Evolutionary conservation across 2,113 vertebrate genomes (phyloP).

Genomic region (Trinectes maculatus): DNA sequence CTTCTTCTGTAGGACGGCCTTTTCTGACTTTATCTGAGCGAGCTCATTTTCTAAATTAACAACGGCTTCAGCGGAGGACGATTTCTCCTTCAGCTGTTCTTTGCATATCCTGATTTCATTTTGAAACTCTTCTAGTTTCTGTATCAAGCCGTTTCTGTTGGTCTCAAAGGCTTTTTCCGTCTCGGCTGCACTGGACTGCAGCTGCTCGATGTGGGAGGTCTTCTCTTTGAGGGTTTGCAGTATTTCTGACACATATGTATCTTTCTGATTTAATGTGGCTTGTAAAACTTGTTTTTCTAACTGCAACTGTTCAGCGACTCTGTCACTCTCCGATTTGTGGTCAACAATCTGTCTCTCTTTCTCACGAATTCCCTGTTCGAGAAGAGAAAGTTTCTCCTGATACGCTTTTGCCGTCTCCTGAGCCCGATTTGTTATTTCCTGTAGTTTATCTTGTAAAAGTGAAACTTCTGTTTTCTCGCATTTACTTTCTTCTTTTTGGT

Average conservation of each 20-base stretch:
- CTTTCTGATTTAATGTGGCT: slow-evolving; percentile 71
- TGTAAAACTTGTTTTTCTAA: slow-evolving; percentile 58
- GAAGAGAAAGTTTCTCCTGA: slow-evolving; percentile 62
- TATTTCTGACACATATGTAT: slow-evolving; percentile 67
- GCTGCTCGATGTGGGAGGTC: slow-evolving; percentile 65
- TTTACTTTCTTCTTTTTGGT: slow-evolving; percentile 68
- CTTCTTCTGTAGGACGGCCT: slow-evolving; percentile 81
- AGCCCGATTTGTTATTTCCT: slow-evolving; percentile 70
- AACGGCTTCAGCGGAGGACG: slow-evolving; percentile 1
- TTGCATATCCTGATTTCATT: slow-evolving; percentile 65
- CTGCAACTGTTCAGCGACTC: slow-evolving; percentile 60
- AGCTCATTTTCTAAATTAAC: slow-evolving; percentile 55
- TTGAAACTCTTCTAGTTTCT: slow-evolving; percentile 74
- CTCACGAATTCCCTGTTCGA: slow-evolving; percentile 75
- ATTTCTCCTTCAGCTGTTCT: slow-evolving; percentile 53
- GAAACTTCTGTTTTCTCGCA: slow-evolving; percentile 66
- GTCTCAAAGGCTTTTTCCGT: slow-evolving; percentile 64
- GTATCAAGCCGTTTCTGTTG: slow-evolving; percentile 68
- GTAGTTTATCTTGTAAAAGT: slow-evolving; percentile 58
- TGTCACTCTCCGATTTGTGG: slow-evolving; percentile 57
- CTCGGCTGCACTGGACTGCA: slow-evolving; percentile 69
- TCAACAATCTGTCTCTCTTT: slow-evolving; percentile 76
- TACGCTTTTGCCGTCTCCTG: slow-evolving; percentile 62
- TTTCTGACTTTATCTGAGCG: slow-evolving; percentile 75
- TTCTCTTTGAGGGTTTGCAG: slow-evolving; percentile 75